These are phyloP conservation scores for Nothura maculosa DNA, from an alignment of 2,797 vertebrate genomes.

Conservation along the genomic window DNA sequence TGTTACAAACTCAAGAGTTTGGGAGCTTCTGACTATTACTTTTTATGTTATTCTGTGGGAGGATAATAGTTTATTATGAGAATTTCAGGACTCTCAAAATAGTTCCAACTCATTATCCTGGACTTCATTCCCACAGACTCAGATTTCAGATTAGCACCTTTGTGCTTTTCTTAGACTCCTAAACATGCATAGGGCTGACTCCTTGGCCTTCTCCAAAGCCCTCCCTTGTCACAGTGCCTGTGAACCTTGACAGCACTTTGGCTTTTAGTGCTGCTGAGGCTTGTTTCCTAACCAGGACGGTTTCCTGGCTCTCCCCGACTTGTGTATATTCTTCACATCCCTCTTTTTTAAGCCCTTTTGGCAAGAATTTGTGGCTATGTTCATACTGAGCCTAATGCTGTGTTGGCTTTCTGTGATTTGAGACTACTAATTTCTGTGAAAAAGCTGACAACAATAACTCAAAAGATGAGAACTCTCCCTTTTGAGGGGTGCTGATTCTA, in stretches of 20 bases:
- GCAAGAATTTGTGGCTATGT: conserved; percentile 21
- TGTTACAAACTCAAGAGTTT: not conserved
- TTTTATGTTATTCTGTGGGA: not conserved
- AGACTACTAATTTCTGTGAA: conserved; percentile 48
- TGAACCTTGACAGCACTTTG: not conserved
- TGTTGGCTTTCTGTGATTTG: conserved; percentile 12
- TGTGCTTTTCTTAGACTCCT: not conserved
- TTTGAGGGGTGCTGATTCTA: not conserved
- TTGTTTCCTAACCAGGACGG: not conserved
- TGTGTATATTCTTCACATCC: not conserved
- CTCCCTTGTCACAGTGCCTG: not conserved
- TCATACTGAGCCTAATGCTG: not conserved
- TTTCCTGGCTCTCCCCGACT: conserved; percentile 17
- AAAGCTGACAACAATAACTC: conserved; percentile 1
- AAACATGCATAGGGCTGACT: fast-evolving
- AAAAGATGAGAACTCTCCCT: not conserved
- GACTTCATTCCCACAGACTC: not conserved
- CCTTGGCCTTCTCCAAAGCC: not conserved
- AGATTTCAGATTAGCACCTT: not conserved
- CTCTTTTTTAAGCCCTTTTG: conserved; percentile 41
- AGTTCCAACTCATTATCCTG: not conserved
- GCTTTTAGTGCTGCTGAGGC: not conserved
- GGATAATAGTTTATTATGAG: not conserved
- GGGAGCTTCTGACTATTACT: not conserved
- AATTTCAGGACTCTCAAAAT: not conserved